These are phyloP conservation scores for Thamnophis elegans DNA, from an alignment of 2,797 vertebrate genomes.

Conservation along the genomic window DNA sequence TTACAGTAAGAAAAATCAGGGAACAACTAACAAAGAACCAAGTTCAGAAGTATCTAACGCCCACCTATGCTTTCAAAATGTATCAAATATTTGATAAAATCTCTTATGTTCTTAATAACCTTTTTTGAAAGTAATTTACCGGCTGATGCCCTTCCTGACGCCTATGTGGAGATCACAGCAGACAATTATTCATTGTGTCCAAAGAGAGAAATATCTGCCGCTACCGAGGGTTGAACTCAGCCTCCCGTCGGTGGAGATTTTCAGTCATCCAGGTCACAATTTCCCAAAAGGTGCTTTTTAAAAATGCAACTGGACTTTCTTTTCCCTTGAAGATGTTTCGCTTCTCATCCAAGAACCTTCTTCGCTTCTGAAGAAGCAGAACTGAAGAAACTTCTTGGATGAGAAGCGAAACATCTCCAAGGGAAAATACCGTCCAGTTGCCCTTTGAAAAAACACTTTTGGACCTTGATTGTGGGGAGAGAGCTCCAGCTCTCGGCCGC, in stretches of 20 bases:
- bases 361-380: neutral
- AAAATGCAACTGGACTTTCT: neutral
- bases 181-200: neutral
- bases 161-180: neutral
- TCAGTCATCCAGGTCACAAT: neutral
- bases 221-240: neutral
- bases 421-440: neutral
- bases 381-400: neutral
- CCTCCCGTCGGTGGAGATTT: neutral
- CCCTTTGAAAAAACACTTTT: neutral
- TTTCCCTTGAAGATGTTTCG: neutral
- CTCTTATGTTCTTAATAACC: neutral
- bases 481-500: neutral
- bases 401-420: neutral
- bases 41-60: neutral
- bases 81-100: neutral
- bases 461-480: neutral
- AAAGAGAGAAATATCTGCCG: neutral
- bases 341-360: neutral
- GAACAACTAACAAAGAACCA: neutral
- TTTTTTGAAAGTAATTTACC: neutral
- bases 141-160: neutral
- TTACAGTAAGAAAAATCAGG: neutral
- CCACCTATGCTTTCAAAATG: neutral
- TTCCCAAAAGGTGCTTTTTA: neutral